Evolutionary conservation across 2,797 vertebrate species (phyloP), one percentile per base, ranked within the genome.

Genomic region (Parotocinclus haroldoi): DNA sequence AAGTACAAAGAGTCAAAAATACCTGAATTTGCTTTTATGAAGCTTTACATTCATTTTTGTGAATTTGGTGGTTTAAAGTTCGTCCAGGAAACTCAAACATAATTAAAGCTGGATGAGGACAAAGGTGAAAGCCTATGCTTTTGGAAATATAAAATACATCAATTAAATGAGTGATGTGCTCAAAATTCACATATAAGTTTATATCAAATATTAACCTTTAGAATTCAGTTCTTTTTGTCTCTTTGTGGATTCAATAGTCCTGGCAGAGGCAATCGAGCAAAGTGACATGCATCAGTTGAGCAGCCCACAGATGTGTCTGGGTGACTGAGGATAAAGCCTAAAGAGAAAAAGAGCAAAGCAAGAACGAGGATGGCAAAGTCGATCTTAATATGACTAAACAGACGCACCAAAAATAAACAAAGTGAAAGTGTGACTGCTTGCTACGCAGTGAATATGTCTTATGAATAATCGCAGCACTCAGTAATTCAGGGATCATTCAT

Each of bases 351-450:
- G 8, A 63, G 60, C 54, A 65, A 51, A 71, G n/a, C 57, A 58
- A 51, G 42, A 44, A 73, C 45, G 61, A 66, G 42, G 54, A 51
- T 55, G 36, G 56, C 48, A 59, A 53, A 10, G 61, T 68, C 57
- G 71, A 62, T 59, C 59, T 70, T 69, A 37, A 68, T 50, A 72
- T 73, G 38, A 68, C 55, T 60, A 16, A 52, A 37, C 58, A 65
- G 46, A 60, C 48, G n/a, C 9, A 27, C 16, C 53, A n/a, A 39
- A 44, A 57, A 71, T 63, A 63, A 62, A 53, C 39, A 46, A 27
- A 10, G 52, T 40, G 39, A 58, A 13, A 62, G 17, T 57, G 18
- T 61, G 59, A 67, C 45, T 56, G 36, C 52, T 46, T 37, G 52
- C 66, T 63, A 66, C 58, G 58, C 62, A 55, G 40, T 54, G 59